Evolutionary conservation across 2,888 invertebrate genomes (phyloP).

Genomic region (Nomada flava): DNA sequence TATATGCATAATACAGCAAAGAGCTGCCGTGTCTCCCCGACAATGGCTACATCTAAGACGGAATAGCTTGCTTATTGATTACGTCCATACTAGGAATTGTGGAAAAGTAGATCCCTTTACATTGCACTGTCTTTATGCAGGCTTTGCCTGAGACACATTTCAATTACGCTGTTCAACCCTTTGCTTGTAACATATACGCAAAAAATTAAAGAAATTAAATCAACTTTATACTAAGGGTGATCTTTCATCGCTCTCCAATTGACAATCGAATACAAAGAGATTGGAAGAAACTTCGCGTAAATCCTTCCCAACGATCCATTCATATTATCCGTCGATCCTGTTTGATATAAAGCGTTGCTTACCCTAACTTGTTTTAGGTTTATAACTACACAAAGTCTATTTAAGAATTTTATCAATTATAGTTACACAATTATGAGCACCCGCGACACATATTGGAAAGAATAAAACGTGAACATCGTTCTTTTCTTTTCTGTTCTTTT

Average conservation of each 20-base stretch:
- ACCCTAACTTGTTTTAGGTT: conserved; percentile 46
- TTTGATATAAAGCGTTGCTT: conserved; percentile 58
- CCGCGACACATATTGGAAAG: conserved; percentile 54
- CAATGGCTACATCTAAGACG: conserved; percentile 59
- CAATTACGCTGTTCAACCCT: conserved; percentile 32
- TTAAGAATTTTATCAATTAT: conserved; percentile 55
- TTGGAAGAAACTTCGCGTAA: conserved; percentile 33
- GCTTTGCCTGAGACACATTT: conserved; percentile 48
- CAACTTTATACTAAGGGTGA: conserved; percentile 44
- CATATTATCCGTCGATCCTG: conserved; percentile 41
- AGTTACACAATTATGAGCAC: conserved; percentile 55
- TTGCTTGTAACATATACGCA: conserved; percentile 46
- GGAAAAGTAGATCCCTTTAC: conserved; percentile 55
- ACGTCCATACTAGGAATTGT: conserved; percentile 50
- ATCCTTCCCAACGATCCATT: conserved; percentile 38
- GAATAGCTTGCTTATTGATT: conserved; percentile 57
- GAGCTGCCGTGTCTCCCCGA: conserved; percentile 44
- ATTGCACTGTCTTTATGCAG: conserved; percentile 48
- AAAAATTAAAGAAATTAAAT: conserved; percentile 58
- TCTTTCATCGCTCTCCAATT: conserved; percentile 45
- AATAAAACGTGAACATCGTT: conserved; percentile 45
- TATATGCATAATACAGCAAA: conserved; percentile 44
- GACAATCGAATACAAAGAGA: conserved; percentile 44
- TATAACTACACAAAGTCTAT: conserved; percentile 58
- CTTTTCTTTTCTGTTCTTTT: background rate